A percentile compares a stretch with the other conserved stretches of the same genome.
These are phyloP conservation scores for Myotis myotis DNA, from an alignment of 2,797 vertebrate genomes.

Conservation along the genomic window DNA sequence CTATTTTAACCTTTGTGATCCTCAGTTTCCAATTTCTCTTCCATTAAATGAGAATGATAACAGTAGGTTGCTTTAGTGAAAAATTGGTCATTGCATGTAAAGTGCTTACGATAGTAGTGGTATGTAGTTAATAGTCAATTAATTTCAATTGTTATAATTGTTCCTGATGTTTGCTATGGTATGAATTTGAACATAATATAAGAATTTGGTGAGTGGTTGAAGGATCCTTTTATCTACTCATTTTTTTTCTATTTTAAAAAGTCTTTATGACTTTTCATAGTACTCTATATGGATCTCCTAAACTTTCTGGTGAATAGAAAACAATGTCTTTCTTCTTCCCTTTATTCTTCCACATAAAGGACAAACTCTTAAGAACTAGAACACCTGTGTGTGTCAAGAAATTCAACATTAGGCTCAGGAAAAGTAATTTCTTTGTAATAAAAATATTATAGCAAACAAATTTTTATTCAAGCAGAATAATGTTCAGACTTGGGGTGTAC, in stretches of 20 bases:
- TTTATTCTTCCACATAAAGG: not conserved
- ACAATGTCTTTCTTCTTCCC: not conserved
- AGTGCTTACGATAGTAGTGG: not conserved
- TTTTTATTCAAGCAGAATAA: not conserved
- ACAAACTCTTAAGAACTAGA: not conserved
- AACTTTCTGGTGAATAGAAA: not conserved
- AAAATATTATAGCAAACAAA: not conserved
- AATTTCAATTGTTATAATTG: not conserved
- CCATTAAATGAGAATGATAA: not conserved
- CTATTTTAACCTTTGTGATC: not conserved
- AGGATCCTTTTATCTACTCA: not conserved
- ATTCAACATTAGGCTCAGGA: not conserved
- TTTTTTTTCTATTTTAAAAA: not conserved
- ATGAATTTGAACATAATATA: not conserved
- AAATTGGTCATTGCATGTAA: not conserved
- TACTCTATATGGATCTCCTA: not conserved
- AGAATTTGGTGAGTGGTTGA: not conserved
- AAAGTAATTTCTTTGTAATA: not conserved
- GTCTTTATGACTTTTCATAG: not conserved
- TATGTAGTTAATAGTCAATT: not conserved
- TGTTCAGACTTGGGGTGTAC: not conserved
- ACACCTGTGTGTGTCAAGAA: not conserved
- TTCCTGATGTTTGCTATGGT: not conserved
- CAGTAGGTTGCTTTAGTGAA: not conserved
- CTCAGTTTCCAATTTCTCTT: not conserved